Base-by-base conservation (phyloP, 2,113 vertebrate genomes). In the Paramormyrops kingsleyae region DNA sequence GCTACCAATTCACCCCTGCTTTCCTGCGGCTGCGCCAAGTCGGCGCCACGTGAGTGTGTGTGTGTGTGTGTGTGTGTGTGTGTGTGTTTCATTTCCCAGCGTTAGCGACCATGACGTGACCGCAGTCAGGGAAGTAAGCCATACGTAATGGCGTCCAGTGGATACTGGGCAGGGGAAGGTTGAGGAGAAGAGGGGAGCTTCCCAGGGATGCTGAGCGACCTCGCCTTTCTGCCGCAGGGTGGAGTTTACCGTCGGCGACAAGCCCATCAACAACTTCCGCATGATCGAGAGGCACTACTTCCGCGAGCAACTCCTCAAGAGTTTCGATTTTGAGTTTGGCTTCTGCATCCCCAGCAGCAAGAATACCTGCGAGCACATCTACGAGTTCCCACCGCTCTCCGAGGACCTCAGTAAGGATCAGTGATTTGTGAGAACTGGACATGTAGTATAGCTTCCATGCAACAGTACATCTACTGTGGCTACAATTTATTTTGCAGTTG, bases 231-330 rank as follows among this genome's bases (percentile, higher is more conserved):
- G 87, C 9, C 90, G 4, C 94, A 99, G 98, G 85, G 98, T 99
- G 88, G 98, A 99, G 94, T 99, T 99, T 95, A 98, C 97, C 0
- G 98, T 99, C 8, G 98, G 98, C 35, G 97, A 99, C 91, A 97
- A 96, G 92, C 97, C 98, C 4, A 98, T 99, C 52, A 97, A 97
- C 92, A 98, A 98, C 95, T 99, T 99, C 95, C 96, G 98, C 90
- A 99, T 99, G 98, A 99, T 99, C 0, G 98, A 99, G 94, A 96
- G 98, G 94, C 98, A 99, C 93, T 99, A 99, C 90, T 99, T 99
- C 93, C 96, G 97, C 19, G 97, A 99, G 91, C 97, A 96, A 86
- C 91, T 99, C 88, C 97, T 99, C 15, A 99, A 99, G 94, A 99
- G 98, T 91, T 99, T 99, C 50, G 98, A 99, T 94, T 99, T 99